phyloP scores from a whole-genome alignment of 2,113 vertebrate species.

The Macroglossus sobrinus region DNA sequence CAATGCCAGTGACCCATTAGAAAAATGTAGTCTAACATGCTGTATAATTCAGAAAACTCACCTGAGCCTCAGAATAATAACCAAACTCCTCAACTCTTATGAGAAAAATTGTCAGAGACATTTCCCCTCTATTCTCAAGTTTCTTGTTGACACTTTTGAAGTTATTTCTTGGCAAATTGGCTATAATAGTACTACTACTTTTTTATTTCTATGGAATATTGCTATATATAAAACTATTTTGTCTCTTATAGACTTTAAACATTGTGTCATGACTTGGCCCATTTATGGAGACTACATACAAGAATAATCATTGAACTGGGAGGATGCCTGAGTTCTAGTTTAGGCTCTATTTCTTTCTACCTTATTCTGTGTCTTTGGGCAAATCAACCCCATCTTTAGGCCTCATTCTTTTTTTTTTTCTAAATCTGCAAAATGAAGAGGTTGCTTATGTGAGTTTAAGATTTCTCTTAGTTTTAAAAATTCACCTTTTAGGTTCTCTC shows the following conservation, averaged over 20 bases:
- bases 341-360: background rate
- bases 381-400: background rate
- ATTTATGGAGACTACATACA: background rate
- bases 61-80: background rate
- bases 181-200: background rate
- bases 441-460: background rate
- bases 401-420: background rate
- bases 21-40: background rate
- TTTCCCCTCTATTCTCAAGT: background rate
- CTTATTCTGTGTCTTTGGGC: background rate
- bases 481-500: background rate
- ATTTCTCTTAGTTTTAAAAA: background rate
- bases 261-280: background rate
- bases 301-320: background rate
- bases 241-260: background rate
- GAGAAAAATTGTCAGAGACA: background rate
- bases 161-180: background rate
- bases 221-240: background rate
- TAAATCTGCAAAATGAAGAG: background rate
- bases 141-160: background rate
- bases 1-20: background rate
- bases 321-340: background rate
- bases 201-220: slow-evolving; percentile 26
- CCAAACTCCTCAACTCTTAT: background rate
- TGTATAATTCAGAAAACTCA: background rate